These are phyloP conservation scores for Spatula clypeata DNA, from an alignment of 2,797 vertebrate genomes.

Conservation along the genomic window DNA sequence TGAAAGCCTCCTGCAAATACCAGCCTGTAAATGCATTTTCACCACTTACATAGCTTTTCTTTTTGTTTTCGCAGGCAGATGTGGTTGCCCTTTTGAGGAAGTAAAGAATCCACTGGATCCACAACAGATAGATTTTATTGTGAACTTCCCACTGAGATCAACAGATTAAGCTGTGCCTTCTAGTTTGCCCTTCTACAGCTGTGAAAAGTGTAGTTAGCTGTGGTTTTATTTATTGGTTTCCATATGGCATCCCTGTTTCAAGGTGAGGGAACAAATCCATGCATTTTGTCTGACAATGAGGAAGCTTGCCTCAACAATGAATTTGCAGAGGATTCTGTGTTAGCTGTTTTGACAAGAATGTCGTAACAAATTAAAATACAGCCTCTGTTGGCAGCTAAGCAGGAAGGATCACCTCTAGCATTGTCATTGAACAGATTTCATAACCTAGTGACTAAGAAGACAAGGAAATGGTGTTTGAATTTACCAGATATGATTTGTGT, in stretches of 20 bases:
- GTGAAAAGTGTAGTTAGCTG: not conserved
- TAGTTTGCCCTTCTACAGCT: not conserved
- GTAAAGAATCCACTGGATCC: not conserved
- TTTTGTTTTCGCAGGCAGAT: not conserved
- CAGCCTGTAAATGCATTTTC: not conserved
- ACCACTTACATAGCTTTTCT: not conserved
- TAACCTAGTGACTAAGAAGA: slow-evolving; percentile 38
- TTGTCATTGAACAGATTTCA: not conserved
- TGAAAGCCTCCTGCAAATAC: not conserved
- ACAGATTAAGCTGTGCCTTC: not conserved
- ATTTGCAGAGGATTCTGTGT: not conserved
- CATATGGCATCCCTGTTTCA: not conserved
- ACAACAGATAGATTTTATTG: not conserved
- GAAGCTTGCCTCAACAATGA: not conserved
- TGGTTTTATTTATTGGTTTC: not conserved
- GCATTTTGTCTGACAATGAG: not conserved
- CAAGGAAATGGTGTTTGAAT: slow-evolving; percentile 17
- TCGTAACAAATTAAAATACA: slow-evolving; percentile 29
- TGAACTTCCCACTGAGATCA: not conserved
- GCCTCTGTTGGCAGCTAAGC: not conserved
- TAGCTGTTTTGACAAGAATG: slow-evolving; percentile 22
- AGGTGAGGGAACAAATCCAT: not conserved
- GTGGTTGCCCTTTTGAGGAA: not conserved
- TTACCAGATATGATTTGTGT: not conserved
- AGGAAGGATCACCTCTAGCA: not conserved